These are phyloP conservation scores for Dinothrombium tinctorium DNA, from an alignment of 1,140 invertebrate genomes.

Conservation along the genomic window DNA sequence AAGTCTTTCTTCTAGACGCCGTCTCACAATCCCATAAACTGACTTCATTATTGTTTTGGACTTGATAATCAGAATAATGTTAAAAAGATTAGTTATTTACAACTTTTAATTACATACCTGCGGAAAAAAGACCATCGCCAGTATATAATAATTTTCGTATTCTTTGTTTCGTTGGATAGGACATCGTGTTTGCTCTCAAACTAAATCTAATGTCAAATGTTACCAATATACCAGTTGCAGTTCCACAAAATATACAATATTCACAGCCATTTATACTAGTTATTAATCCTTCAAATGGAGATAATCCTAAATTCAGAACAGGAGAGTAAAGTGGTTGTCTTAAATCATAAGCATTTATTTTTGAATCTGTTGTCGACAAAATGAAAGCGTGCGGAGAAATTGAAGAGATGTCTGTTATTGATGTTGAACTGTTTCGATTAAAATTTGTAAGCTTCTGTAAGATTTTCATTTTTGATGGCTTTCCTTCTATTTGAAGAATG, in stretches of 20 bases:
- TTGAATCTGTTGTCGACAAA: conserved; percentile 6
- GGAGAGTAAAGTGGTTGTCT: not conserved
- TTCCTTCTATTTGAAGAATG: conserved; percentile 1
- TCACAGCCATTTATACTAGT: conserved; percentile 11
- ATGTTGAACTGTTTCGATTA: not conserved
- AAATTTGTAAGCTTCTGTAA: not conserved
- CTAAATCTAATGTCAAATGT: conserved; percentile 12
- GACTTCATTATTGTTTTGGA: conserved; percentile 68
- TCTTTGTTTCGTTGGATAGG: not conserved
- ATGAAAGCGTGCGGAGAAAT: conserved; percentile 5
- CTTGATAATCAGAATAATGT: conserved; percentile 16
- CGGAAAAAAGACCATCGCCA: conserved; percentile 5
- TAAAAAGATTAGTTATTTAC: not conserved
- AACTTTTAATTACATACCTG: conserved; percentile 8
- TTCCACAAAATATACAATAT: conserved; percentile 3
- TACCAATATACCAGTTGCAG: conserved; percentile 2
- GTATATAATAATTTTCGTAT: conserved; percentile 6
- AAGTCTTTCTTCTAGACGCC: conserved; percentile 40
- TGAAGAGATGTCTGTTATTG: conserved; percentile 8
- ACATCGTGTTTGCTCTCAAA: conserved; percentile 4
- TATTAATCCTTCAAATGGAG: conserved; percentile 4
- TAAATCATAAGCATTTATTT: conserved; percentile 8
- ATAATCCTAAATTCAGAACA: not conserved
- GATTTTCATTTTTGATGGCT: not conserved
- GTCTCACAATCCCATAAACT: conserved; percentile 77